A percentile compares a stretch with the other conserved stretches of the same genome.
phyloP scores from a whole-genome alignment of 2,888 invertebrate genomes.

The Euzetes globulus region DNA sequence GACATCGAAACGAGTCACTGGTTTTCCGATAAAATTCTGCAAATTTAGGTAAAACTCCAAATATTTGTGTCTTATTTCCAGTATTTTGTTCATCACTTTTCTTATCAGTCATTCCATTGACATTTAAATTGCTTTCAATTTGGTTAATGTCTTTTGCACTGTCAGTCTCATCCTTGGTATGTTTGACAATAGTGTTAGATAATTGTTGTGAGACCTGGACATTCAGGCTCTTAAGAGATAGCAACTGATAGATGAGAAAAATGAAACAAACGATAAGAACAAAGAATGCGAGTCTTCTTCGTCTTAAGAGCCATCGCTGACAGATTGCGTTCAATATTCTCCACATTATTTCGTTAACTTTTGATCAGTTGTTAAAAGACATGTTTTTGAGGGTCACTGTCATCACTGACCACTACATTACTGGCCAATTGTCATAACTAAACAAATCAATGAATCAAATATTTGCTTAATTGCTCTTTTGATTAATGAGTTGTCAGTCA shows the following conservation, averaged over 20 bases:
- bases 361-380: too few relatives aligned
- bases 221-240: not conserved
- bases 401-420: too few relatives aligned
- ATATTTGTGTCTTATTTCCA: too few relatives aligned
- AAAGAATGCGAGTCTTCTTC: not conserved
- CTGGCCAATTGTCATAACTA: too few relatives aligned
- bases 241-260: constrained; percentile 5
- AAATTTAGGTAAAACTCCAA: not conserved
- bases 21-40: not conserved
- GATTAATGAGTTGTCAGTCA: too few relatives aligned
- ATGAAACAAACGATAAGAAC: not conserved
- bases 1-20: constrained; percentile 18
- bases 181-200: too few relatives aligned
- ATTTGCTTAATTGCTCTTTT: too few relatives aligned
- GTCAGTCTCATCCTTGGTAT: not conserved
- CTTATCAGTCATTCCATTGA: not conserved
- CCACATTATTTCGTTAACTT: too few relatives aligned
- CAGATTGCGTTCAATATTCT: not conserved
- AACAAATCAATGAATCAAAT: too few relatives aligned
- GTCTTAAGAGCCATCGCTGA: not conserved
- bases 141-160: not conserved
- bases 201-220: not conserved
- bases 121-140: not conserved
- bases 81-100: not conserved
- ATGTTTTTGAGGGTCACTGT: too few relatives aligned